Percentiles rank a stretch among this genome's conserved stretches.
These are phyloP conservation scores for Nasonovia ribisnigri DNA, from an alignment of 2,888 invertebrate genomes.

Conservation along the genomic window DNA sequence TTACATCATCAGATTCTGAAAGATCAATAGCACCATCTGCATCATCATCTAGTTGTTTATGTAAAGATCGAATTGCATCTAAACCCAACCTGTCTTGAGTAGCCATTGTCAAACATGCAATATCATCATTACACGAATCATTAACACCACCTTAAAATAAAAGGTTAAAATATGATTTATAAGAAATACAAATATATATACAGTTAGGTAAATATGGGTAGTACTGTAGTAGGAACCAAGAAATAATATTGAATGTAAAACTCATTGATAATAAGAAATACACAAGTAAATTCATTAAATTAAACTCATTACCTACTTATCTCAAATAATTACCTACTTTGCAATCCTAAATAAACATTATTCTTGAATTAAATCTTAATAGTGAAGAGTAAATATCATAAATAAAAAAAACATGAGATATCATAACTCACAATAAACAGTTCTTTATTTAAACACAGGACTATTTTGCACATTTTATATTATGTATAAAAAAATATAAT, in stretches of 20 bases:
- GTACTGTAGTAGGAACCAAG: neutral
- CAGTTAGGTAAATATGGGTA: neutral
- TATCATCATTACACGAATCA: constrained; percentile 79
- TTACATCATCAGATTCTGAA: constrained; percentile 96
- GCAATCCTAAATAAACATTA: neutral
- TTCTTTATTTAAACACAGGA: neutral
- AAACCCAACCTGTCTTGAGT: constrained; percentile 87
- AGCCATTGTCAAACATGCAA: constrained; percentile 79
- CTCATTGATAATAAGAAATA: neutral
- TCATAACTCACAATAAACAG: neutral
- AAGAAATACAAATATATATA: neutral
- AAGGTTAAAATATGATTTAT: neutral
- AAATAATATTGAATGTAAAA: neutral
- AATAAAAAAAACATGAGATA: neutral
- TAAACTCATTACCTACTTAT: neutral
- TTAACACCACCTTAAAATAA: constrained; percentile 64
- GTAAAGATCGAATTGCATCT: constrained; percentile 93
- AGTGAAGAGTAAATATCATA: neutral
- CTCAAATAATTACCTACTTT: neutral
- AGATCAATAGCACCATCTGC: constrained; percentile 97
- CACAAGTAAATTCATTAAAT: too few relatives aligned
- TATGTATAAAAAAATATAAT: neutral
- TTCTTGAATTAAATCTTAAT: neutral
- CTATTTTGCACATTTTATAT: neutral
- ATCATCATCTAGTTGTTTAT: constrained; percentile 96